Conservation (phyloP, 2,113 vertebrate genomes). For the Lipophrys pholis region DNA sequence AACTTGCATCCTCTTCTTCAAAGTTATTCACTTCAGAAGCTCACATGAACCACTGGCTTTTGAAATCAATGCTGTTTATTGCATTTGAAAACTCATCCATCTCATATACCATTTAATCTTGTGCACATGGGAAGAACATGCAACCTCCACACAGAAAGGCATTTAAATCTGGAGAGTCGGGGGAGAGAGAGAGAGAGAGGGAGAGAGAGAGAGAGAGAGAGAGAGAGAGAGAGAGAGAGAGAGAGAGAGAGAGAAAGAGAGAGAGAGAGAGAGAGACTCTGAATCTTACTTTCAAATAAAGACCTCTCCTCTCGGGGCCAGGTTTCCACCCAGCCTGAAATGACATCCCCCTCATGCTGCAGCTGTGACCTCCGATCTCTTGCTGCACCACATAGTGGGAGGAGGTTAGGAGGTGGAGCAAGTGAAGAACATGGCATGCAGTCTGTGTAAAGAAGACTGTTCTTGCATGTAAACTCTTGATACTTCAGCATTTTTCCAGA, state of each 20-base stretch:
- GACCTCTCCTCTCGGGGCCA: slow-evolving; percentile 64
- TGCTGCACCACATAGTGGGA: slow-evolving; percentile 62
- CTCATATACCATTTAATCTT: too few relatives aligned
- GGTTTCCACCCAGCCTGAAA: slow-evolving; percentile 61
- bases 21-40: too few relatives aligned
- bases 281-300: slow-evolving; percentile 55
- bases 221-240: too few relatives aligned
- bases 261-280: slow-evolving; percentile 68
- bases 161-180: too few relatives aligned
- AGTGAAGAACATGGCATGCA: slow-evolving; percentile 55
- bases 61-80: too few relatives aligned
- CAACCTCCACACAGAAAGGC: too few relatives aligned
- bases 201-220: slow-evolving; percentile 66
- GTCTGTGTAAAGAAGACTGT: slow-evolving; percentile 56
- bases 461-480: slow-evolving; percentile 44
- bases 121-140: too few relatives aligned
- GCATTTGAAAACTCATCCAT: too few relatives aligned
- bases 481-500: slow-evolving; percentile 42
- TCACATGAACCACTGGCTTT: too few relatives aligned
- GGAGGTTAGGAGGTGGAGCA: slow-evolving; percentile 44
- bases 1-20: background rate
- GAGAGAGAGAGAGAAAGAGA: too few relatives aligned
- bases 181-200: slow-evolving; percentile 23
- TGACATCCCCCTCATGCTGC: slow-evolving; percentile 65
- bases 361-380: slow-evolving; percentile 75